Evolutionary conservation across 2,797 vertebrate species (phyloP), one percentile per base, ranked within the genome.

Genomic region (Pangasius sanitwongsei): DNA sequence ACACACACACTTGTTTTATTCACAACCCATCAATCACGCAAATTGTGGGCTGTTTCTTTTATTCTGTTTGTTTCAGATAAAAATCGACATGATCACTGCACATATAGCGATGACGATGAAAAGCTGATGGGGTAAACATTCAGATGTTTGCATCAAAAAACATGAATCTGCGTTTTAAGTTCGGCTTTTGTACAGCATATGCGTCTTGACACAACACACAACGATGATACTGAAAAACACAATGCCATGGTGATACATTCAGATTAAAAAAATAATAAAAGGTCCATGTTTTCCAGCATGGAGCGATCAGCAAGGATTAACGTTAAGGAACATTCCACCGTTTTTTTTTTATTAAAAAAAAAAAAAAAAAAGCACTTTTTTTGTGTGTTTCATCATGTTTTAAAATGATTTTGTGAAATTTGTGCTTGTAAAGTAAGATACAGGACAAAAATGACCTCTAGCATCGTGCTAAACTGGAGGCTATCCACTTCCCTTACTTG

Each of bases 61-160:
- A 48, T 85, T 74, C 23, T 18, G 63, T 63, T 86, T 6, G 28
- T 50, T 70, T 87, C 3, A 8, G 31, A 65, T 65, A 86, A 72
- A 23, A 75, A 87, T 75, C 63, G 53, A 67, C 75, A 74, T 41
- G 59, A 87, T 88, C 70, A 85, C 44, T 12, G 53, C 78, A 86
- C 87, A 28, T 25, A 37, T 57, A 78, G 80, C 81, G 12, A 84
- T 31, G 82, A 44, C n/a, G 53, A 75, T 80, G 41, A 63, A 86
- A 67, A 86, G 77, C 63, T 1, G 65, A 53, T 85, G 65, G 48
- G 55, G 37, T 13, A 55, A 69, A 69, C 96, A 97, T 93, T 95
- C 94, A 96, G 92, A 93, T 91, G 92, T 94, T 86, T 50, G 70
- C 83, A 90, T 92, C 87, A 53, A 91, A 82, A 93, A 95, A 95